phyloP scores from a whole-genome alignment of 2,888 invertebrate species.

The Minunthozetes semirufus region DNA sequence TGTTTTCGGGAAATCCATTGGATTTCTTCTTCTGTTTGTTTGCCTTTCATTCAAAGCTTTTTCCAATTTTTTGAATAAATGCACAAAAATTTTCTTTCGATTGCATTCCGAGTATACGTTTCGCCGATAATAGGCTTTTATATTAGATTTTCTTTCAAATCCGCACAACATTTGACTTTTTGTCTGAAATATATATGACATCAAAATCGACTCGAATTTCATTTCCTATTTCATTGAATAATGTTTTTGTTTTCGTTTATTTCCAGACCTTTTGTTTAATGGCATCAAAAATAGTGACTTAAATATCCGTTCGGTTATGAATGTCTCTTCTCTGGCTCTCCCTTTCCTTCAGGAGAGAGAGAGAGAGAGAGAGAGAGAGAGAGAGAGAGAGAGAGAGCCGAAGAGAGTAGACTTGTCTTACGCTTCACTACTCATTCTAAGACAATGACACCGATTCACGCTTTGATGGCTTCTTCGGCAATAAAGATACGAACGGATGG shows the following conservation, averaged over 20 bases:
- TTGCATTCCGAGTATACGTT: too few species aligned
- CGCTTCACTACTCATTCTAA: not conserved
- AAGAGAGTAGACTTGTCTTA: not conserved
- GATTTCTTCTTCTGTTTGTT: too few species aligned
- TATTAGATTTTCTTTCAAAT: not conserved
- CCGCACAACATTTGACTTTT: not conserved
- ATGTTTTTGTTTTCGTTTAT: not conserved
- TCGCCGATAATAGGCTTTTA: too few species aligned
- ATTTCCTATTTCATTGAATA: not conserved
- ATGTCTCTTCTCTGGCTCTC: not conserved
- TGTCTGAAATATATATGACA: not conserved
- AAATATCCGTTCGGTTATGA: conserved; percentile 5
- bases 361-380: not conserved
- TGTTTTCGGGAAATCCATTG: too few species aligned
- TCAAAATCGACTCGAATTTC: not conserved
- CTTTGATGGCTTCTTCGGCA: conserved; percentile 17
- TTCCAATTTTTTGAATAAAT: too few species aligned
- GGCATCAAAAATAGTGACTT: not conserved
- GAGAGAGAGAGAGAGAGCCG: not conserved
- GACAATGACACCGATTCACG: conserved; percentile 25
- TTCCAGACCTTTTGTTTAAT: not conserved
- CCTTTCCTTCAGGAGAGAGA: not conserved
- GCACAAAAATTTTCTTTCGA: too few species aligned
- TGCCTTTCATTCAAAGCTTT: too few species aligned
- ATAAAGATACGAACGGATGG: conserved; percentile 21